Conservation (phyloP, 1,140 invertebrate genomes). For the Caenorhabditis latens region DNA sequence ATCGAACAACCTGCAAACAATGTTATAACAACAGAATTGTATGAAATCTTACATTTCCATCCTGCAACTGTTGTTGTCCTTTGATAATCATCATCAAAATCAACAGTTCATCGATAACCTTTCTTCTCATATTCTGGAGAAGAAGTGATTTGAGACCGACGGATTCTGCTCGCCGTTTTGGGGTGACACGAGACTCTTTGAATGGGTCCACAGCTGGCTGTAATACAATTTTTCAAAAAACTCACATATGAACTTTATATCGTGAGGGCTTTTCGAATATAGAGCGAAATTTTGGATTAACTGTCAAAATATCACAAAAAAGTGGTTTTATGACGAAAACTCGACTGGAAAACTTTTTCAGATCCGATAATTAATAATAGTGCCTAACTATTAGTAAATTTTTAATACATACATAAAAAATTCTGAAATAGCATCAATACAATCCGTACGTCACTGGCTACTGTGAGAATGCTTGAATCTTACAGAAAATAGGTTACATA, state of each 20-base stretch:
- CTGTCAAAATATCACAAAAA: too few relatives aligned
- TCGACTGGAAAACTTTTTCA: too few relatives aligned
- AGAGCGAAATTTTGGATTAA: too few relatives aligned
- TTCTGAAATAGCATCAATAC: not conserved
- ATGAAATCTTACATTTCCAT: not conserved
- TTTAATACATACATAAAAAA: not conserved
- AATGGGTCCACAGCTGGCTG: not conserved
- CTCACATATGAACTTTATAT: too few relatives aligned
- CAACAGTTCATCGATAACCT: not conserved
- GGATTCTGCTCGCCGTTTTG: not conserved
- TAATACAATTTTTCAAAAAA: not conserved
- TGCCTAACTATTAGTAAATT: too few relatives aligned
- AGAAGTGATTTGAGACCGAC: conserved; percentile 7
- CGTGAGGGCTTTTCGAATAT: too few relatives aligned
- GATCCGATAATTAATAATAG: too few relatives aligned
- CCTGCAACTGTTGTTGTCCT: conserved; percentile 2
- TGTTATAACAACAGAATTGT: not conserved
- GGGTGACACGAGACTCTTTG: not conserved
- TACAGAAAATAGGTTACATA: too few relatives aligned
- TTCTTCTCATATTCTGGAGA: conserved; percentile 40
- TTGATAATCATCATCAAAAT: conserved; percentile 17
- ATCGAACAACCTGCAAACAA: not conserved
- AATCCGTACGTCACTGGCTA: too few relatives aligned
- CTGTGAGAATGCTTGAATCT: too few relatives aligned
- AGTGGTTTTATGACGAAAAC: too few relatives aligned